Conservation (phyloP, 1,140 invertebrate genomes). For the Rhynchophorus ferrugineus region DNA sequence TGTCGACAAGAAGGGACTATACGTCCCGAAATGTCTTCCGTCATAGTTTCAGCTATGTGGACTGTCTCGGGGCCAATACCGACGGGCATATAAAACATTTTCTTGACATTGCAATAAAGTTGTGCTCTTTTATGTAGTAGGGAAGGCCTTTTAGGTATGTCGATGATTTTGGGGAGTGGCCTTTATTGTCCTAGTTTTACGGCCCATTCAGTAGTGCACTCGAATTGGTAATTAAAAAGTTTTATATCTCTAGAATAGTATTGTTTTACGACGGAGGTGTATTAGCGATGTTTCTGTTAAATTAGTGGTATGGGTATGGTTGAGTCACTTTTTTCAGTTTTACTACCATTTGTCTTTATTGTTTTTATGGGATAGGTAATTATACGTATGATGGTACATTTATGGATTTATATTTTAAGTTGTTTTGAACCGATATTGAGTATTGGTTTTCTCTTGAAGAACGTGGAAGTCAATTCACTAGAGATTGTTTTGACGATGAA, state of each 20-base stretch:
- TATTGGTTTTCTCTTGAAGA: no score
- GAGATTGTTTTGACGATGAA: no score
- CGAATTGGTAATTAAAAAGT: not conserved
- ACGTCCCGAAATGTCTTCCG: slow-evolving; percentile 5
- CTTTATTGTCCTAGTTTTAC: not conserved
- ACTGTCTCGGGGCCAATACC: not conserved
- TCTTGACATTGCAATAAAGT: slow-evolving; percentile 10
- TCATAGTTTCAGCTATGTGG: slow-evolving; percentile 3
- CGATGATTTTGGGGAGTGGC: not conserved
- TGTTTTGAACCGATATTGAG: no score
- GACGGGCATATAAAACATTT: slow-evolving; percentile 6
- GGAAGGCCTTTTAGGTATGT: slow-evolving; percentile 3
- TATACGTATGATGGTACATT: no score
- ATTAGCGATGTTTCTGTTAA: no score
- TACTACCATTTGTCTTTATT: no score
- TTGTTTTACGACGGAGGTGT: not conserved
- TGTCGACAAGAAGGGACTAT: slow-evolving; percentile 1
- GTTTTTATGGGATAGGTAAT: no score
- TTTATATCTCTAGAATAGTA: not conserved
- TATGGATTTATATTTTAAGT: no score
- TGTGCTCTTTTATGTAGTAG: slow-evolving; percentile 8
- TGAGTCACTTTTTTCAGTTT: no score
- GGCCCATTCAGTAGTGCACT: not conserved
- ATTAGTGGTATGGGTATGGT: no score
- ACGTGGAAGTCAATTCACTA: no score